Evolutionary conservation across 2,113 vertebrate species (phyloP), one percentile per base, ranked within the genome.

Genomic region (Pteronura brasiliensis): DNA sequence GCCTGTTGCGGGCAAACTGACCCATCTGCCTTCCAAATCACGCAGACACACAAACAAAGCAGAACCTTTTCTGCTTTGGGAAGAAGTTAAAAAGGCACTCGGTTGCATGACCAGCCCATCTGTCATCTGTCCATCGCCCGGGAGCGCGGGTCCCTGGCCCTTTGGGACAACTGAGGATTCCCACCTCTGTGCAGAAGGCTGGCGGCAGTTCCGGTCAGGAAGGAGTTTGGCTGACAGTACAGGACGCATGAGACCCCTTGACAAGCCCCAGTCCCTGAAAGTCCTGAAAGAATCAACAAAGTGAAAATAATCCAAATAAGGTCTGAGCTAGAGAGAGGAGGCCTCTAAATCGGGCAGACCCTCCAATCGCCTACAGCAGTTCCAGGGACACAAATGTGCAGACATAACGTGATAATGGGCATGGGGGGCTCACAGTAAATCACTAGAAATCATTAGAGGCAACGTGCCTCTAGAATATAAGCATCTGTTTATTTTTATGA

Each of bases 331-430:
- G 52, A n/a, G 7, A 31, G 3, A 1, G 63, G 18, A 44, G 34
- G 14, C 6, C n/a, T 1, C 6, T 15, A 4, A 23, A 15, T 0
- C 9, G 49, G 34, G 34, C 39, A 44, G 20, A 44, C 4, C 39
- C 18, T 59, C 8, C 21, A 20, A 13, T 7, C 7, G 0, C 14
- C 21, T 5, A 36, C 59, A 39, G 59, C 8, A 13, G 36, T 18
- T 76, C 59, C 23, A 23, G 23, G 0, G 36, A 12, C 7, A 9
- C 0, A 4, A 59, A 18, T 4, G n/a, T 44, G 36, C 55, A 6
- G 29, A 6, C 17, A 74, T 27, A 31, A 63, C 1, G 11, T 7
- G 10, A 23, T 20, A 39, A 17, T 0, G 49, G 59, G 10, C 5
- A 4, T 1, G 39, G 61, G 3, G 42, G 36, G 27, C n/a, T 3